Percentiles rank a stretch among this genome's conserved stretches.
phyloP scores from a whole-genome alignment of 2,888 invertebrate genomes.

The Ormyrus thymus region DNA sequence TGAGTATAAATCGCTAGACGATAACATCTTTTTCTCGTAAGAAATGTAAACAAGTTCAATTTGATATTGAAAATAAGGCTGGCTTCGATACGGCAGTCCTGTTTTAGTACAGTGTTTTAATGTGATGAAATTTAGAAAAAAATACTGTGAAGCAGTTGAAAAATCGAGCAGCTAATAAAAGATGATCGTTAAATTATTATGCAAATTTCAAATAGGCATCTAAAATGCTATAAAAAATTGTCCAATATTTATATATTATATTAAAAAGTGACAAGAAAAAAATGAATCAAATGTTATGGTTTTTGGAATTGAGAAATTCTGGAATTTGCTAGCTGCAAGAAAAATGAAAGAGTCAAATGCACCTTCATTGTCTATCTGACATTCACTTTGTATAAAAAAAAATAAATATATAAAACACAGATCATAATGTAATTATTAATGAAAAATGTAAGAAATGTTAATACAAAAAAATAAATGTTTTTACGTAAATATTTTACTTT shows the following conservation, averaged over 20 bases:
- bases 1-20: constrained; percentile 24
- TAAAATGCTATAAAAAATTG: constrained; percentile 61
- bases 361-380: constrained; percentile 65
- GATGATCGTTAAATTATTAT: constrained; percentile 54
- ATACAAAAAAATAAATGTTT: constrained; percentile 74
- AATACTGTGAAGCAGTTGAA: constrained; percentile 35
- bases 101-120: constrained; percentile 35
- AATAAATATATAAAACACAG: constrained; percentile 65
- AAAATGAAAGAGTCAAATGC: constrained; percentile 53
- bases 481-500: constrained; percentile 64
- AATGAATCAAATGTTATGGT: constrained; percentile 50
- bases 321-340: constrained; percentile 46
- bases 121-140: constrained; percentile 43
- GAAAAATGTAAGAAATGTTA: constrained; percentile 73
- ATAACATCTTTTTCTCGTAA: constrained; percentile 13
- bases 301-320: constrained; percentile 60
- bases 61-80: constrained; percentile 45
- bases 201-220: constrained; percentile 57
- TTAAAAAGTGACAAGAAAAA: constrained; percentile 56
- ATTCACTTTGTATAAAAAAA: constrained; percentile 72
- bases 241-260: constrained; percentile 63
- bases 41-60: constrained; percentile 28
- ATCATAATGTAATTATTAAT: constrained; percentile 70
- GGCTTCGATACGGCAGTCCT: constrained; percentile 26
- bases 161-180: constrained; percentile 33